Base-by-base conservation (phyloP, 2,888 invertebrate species). In the Volucella bombylans region DNA sequence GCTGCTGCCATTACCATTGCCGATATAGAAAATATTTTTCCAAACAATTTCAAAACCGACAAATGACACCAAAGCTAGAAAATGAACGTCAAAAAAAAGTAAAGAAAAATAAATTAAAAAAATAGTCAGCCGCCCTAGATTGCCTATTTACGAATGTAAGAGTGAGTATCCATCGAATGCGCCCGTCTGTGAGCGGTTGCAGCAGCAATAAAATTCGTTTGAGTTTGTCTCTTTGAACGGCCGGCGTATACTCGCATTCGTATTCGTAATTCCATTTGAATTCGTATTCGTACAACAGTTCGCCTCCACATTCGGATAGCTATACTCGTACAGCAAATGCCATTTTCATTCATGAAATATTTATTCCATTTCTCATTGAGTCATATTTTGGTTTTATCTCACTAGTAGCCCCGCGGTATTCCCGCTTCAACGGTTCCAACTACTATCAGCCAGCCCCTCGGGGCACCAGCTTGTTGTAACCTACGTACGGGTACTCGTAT, bases 341-440 rank as follows among this genome's bases (percentile, higher is more conserved):
- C 73, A 15, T 69, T 79, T 83, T 83, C 82, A 83, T 83, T 83
- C 82, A 83, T 83, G 69, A 83, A 83, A 73, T 68, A 79, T 83
- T 49, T 76, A 54, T 77, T 79, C 68, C 59, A 73, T 77, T 76
- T 71, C 81, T 68, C 78, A 82, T 79, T 83, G 82, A 79, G 82
- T 79, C 82, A 83, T 83, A 74, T 64, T 72, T 72, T 77, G 76
- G 76, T 78, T 79, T 79, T 78, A 65, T 73, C 73, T 79, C 59
- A 52, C 2, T 41, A 23, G 38, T 15, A 54, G 50, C 54, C 68
- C 43, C 31, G 31, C 31, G 31, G 6, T 31, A 31, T 6, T 31
- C 31, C 6, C 31, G 31, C 31, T 31, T 31, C 31, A 31, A 31
- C 31, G 31, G 6, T 31, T 1, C 31, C 31, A 31, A 31, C 31